Base-by-base conservation (phyloP, 92 coral and sea anemone genomes). In the Epizoanthus illoricatus region DNA sequence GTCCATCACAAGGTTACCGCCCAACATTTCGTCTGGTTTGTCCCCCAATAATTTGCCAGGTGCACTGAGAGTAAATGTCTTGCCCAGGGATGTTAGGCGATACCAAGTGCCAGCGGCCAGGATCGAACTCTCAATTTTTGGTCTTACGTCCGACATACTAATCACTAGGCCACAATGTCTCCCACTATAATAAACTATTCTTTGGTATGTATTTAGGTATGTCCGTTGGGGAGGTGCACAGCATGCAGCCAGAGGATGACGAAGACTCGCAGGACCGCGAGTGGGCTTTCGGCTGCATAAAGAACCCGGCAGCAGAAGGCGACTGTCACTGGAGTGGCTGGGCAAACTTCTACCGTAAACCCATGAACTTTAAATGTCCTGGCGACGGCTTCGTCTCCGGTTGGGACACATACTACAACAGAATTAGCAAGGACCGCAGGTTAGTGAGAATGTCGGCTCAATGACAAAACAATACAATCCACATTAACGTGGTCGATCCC, bases 261-360 rank as follows among this genome's bases (percentile, higher is more conserved):
- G 75, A 71, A 15, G 75, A 71, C 36, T 71, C 75, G 24, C 75
- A 71, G 59, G 75, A 71, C 58, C 75, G 75, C 16, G 75, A 42
- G 16, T 71, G 75, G 75, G 36, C 75, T 28, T 71, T 71, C 5
- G 75, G 75, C 20, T 71, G 75, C 36, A n/a, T 42, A 12, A 42
- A 71, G 39, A 71, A 71, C 58, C 56, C 45, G 24, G 57, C 58
- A 23, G 75, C 75, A 23, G 75, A 55, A 43, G 58, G 19, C 15
- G 58, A 71, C 58, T 71, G 75, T 43, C 75, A 71, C 15, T 71
- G 75, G 75, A 71, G 75, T 45, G 55, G 59, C 23, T 71, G 75
- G 75, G 75, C 75, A 1, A 71, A 71, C 56, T 71, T 42, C 19
- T 71, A 42, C 58, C 28, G 58, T 7, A 43, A 24, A 17, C 45